Evolutionary conservation across 2,888 invertebrate species (phyloP).

Genomic region (Tipula vernalis): DNA sequence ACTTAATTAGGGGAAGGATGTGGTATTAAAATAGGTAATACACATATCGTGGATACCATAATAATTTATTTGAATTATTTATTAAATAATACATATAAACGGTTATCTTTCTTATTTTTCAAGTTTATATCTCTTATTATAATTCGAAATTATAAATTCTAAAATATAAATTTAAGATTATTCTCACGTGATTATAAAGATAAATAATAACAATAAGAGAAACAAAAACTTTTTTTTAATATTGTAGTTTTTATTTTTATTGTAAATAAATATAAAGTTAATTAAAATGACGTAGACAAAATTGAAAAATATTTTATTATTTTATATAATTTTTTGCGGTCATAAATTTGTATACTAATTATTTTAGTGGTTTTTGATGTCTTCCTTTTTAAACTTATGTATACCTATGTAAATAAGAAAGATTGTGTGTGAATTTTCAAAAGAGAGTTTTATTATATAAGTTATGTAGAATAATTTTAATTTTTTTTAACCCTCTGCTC

Average conservation of each 20-base stretch:
- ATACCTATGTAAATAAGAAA: neutral
- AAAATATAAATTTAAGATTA: neutral
- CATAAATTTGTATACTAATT: neutral
- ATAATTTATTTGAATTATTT: neutral
- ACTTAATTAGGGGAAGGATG: neutral
- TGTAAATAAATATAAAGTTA: neutral
- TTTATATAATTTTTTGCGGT: neutral
- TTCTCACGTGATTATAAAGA: neutral
- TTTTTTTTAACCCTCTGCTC: neutral
- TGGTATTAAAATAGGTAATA: neutral
- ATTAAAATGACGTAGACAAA: slow-evolving; percentile 4
- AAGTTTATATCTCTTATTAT: neutral
- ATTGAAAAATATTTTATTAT: neutral
- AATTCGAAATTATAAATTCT: neutral
- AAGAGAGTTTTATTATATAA: neutral
- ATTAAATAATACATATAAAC: neutral
- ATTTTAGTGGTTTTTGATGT: slow-evolving; percentile 4
- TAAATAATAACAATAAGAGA: neutral
- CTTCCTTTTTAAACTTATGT: neutral
- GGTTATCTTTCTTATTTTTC: neutral
- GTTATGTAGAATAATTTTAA: neutral
- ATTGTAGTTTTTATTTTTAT: neutral
- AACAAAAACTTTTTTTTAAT: neutral
- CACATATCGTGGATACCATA: neutral
- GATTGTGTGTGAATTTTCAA: neutral